Base-by-base conservation (phyloP, 2,113 vertebrate species). In the Chaenogobius annularis region DNA sequence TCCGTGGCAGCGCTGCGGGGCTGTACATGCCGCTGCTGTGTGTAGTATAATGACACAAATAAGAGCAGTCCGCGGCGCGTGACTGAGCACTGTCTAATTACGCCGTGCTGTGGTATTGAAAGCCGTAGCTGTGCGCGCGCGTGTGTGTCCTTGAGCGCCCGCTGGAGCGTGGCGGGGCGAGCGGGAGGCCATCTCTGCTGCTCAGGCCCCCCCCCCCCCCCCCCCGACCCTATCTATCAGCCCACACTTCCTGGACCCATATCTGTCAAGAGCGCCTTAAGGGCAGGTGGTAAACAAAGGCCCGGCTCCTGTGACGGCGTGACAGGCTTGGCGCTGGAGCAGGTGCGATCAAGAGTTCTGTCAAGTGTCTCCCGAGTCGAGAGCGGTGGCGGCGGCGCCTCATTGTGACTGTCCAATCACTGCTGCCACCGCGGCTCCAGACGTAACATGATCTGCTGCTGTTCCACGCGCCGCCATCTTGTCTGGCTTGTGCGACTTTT, bases 31-130 rank as follows among this genome's bases (percentile, higher is more conserved):
- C 1, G 44, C 44, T 3, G 37, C 79, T 70, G 79, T n/a, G n/a
- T 84, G 81, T 80, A 71, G 82, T 78, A 79, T 46, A 12, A 46
- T 66, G 80, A 79, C 80, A 80, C 75, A 86, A 88, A 87, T 78
- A 87, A 74, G 67, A 75, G 81, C 62, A 59, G 70, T 84, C 76
- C 82, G 80, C 56, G 47, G 76, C 78, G 81, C 78, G n/a, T 85
- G 84, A 87, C 81, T 37, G 82, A 83, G 73, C 67, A 17, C 75
- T 78, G 87, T 87, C 82, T 90, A 91, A 91, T 91, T 87, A 90
- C 86, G 83, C 71, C 14, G 79, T 70, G 61, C 81, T 72, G 66
- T 79, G 81, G 81, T 88, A 90, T 88, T 83, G 81, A 74, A 81
- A 40, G 37, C 37, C 37, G 7, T 31, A 31, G 26, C 26, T 31